phyloP scores from a whole-genome alignment of 2,888 invertebrate species.

The Piscicola geometra region DNA sequence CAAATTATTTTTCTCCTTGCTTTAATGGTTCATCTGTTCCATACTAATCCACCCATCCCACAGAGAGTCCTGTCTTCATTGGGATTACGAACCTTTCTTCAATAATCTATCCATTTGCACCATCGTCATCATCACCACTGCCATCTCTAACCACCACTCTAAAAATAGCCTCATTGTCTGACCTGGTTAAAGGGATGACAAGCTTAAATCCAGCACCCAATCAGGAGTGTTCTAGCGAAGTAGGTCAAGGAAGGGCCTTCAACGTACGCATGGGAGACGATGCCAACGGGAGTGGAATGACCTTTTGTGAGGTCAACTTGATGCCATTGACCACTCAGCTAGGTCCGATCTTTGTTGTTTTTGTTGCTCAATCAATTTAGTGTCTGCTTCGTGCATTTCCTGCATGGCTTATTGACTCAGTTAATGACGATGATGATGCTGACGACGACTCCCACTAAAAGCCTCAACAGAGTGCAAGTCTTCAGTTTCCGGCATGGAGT shows the following conservation, averaged over 20 bases:
- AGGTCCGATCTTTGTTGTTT: neutral
- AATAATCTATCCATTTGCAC: neutral
- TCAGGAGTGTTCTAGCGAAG: neutral
- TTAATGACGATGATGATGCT: neutral
- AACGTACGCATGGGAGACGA: neutral
- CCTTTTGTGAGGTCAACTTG: constrained; percentile 12
- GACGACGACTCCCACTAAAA: neutral
- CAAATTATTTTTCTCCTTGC: too few relatives aligned
- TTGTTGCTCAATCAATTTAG: neutral
- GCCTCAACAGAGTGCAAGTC: neutral
- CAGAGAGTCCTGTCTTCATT: neutral
- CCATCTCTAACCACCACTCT: neutral
- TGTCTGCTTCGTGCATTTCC: neutral
- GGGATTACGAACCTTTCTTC: neutral
- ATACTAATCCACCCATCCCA: too few relatives aligned
- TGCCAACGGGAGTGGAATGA: too few relatives aligned
- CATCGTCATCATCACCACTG: neutral
- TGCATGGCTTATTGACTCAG: neutral
- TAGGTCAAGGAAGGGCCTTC: neutral
- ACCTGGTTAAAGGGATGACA: neutral
- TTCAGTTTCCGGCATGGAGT: neutral
- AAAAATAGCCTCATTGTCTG: neutral
- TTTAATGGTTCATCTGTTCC: too few relatives aligned
- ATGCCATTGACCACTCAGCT: neutral
- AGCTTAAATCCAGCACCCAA: neutral